phyloP scores from a whole-genome alignment of 2,797 vertebrate species.

The Hoplostethus atlanticus region DNA sequence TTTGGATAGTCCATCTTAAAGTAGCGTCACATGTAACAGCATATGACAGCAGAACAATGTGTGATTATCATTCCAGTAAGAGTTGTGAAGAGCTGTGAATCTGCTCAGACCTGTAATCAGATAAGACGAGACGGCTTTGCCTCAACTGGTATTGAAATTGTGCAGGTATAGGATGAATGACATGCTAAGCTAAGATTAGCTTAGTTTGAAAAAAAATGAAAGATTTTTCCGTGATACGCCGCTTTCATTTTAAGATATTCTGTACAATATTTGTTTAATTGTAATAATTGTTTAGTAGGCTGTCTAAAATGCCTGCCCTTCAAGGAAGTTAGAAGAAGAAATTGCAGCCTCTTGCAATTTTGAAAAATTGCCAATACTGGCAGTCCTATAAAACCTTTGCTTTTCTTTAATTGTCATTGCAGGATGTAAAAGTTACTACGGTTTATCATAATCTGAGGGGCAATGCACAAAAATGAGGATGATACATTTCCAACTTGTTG shows the following conservation, averaged over 20 bases:
- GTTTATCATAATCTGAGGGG: neutral
- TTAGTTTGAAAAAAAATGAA: no score
- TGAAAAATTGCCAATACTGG: no score
- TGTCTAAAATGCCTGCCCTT: no score
- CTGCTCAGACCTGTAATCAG: conserved; percentile 46
- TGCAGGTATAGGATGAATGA: neutral
- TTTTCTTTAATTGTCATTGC: neutral
- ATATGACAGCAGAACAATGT: neutral
- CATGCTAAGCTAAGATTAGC: neutral
- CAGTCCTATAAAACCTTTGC: no score
- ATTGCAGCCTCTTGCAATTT: no score
- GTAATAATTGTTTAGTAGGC: no score
- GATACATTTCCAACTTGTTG: no score
- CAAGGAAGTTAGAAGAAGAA: no score
- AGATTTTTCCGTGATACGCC: no score
- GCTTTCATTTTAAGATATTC: no score
- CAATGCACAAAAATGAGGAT: neutral
- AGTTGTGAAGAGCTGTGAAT: neutral
- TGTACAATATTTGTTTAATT: no score
- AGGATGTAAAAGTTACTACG: neutral
- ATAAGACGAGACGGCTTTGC: neutral
- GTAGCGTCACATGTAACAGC: neutral
- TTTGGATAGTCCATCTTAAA: neutral
- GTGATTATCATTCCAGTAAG: conserved; percentile 19
- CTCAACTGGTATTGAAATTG: neutral